phyloP scores from a whole-genome alignment of 2,888 invertebrate genomes.

The Lasioglossum morio region DNA sequence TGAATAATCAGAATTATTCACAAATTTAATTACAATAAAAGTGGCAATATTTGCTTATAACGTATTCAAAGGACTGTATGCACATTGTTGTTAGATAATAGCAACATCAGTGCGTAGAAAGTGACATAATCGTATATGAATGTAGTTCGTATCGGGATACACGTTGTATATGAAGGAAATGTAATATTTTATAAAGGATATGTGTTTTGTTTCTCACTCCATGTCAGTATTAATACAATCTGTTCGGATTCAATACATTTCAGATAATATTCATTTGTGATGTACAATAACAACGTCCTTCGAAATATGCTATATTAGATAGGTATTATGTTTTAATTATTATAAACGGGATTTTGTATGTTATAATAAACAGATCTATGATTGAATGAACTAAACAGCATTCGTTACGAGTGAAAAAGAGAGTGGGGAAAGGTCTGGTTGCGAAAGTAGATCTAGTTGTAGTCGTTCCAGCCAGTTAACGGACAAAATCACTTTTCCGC shows the following conservation, averaged over 20 bases:
- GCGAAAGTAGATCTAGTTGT: constrained; percentile 11
- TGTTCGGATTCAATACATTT: not conserved
- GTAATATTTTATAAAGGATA: not conserved
- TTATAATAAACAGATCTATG: not conserved
- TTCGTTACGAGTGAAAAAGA: not conserved
- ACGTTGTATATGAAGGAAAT: not conserved
- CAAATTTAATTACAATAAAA: too few species aligned
- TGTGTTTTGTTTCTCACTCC: not conserved
- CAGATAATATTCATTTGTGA: not conserved
- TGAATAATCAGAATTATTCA: too few species aligned
- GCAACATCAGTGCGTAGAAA: not conserved
- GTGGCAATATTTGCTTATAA: not conserved
- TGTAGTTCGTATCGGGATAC: not conserved
- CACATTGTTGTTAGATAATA: not conserved
- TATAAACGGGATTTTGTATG: not conserved
- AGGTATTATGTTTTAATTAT: not conserved
- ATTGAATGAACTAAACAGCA: not conserved
- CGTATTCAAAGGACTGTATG: not conserved
- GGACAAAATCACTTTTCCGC: constrained; percentile 4
- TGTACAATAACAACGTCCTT: not conserved
- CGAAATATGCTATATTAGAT: not conserved
- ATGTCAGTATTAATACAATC: not conserved
- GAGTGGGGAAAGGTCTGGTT: constrained; percentile 12
- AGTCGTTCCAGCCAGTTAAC: not conserved
- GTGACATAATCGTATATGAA: not conserved